These are phyloP conservation scores for Pelodiscus sinensis DNA, from an alignment of 2,113 vertebrate genomes.

Conservation along the genomic window DNA sequence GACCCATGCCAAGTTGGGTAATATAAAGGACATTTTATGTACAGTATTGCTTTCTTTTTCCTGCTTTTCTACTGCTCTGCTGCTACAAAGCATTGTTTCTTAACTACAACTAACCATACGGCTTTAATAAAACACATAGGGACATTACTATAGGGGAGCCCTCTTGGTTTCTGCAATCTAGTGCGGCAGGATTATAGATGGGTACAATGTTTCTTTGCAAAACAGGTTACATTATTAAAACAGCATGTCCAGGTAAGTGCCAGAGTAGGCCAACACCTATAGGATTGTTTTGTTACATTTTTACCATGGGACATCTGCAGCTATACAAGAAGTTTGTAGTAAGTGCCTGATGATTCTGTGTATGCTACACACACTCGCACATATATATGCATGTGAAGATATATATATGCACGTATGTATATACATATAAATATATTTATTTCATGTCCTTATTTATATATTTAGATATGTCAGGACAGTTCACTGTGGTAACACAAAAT, in stretches of 20 bases:
- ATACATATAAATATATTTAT: slow-evolving; percentile 86
- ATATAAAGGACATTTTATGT: slow-evolving; percentile 84
- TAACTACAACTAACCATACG: slow-evolving; percentile 81
- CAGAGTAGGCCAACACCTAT: slow-evolving; percentile 88
- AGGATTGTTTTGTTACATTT: slow-evolving; percentile 76
- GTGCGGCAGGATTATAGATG: slow-evolving; percentile 80
- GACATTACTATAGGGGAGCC: slow-evolving; percentile 80
- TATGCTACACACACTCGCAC: slow-evolving; percentile 80
- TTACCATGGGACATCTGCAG: slow-evolving; percentile 81
- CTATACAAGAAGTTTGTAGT: slow-evolving; percentile 82
- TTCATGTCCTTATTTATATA: slow-evolving; percentile 83
- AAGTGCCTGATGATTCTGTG: slow-evolving; percentile 90
- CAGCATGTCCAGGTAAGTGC: slow-evolving; percentile 89
- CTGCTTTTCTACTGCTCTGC: slow-evolving; percentile 85
- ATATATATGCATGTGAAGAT: slow-evolving; percentile 79
- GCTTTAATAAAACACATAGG: slow-evolving; percentile 82
- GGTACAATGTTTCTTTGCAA: slow-evolving; percentile 79
- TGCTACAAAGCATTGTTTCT: slow-evolving; percentile 85
- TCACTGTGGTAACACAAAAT: slow-evolving; percentile 71
- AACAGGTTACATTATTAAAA: slow-evolving; percentile 79
- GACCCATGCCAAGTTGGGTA: slow-evolving; percentile 84
- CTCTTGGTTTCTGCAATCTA: slow-evolving; percentile 80
- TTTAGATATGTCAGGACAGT: slow-evolving; percentile 87
- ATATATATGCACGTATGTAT: slow-evolving; percentile 83
- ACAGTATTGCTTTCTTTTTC: slow-evolving; percentile 89